Evolutionary conservation across 2,888 invertebrate species (phyloP).

Genomic region (Ectobius pallidus): DNA sequence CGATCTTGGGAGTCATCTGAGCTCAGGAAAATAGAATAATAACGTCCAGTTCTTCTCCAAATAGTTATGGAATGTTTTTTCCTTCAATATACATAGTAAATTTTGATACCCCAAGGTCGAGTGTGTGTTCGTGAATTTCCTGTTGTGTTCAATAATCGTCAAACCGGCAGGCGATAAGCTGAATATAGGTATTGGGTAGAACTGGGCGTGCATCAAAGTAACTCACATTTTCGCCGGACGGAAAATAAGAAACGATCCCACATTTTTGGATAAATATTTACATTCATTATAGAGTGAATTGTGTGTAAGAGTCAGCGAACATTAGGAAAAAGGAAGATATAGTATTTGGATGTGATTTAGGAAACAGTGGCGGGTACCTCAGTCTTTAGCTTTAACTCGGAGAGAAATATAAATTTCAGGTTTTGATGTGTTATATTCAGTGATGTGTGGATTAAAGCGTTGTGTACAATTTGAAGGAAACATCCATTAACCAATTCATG

Average conservation of each 20-base stretch:
- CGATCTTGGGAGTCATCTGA: constrained; percentile 44
- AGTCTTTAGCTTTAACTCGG: not conserved
- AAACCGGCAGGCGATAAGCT: constrained; percentile 42
- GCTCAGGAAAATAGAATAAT: constrained; percentile 34
- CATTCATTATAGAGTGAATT: constrained; percentile 2
- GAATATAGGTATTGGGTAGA: constrained; percentile 15
- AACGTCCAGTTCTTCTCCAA: constrained; percentile 22
- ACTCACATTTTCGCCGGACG: not conserved
- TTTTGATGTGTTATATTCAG: not conserved
- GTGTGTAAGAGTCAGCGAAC: constrained; percentile 20
- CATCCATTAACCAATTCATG: constrained; percentile 40
- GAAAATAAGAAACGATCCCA: not conserved
- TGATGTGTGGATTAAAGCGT: constrained; percentile 22
- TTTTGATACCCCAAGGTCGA: constrained; percentile 1
- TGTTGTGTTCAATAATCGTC: constrained; percentile 37
- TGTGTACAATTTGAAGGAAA: constrained; percentile 35
- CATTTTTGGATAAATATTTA: constrained; percentile 8
- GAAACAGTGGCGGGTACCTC: constrained; percentile 10
- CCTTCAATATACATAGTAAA: constrained; percentile 19
- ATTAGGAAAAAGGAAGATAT: not conserved
- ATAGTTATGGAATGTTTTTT: constrained; percentile 20
- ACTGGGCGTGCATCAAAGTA: constrained; percentile 38
- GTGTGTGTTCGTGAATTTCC: constrained; percentile 24
- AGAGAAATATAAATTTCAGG: not conserved
- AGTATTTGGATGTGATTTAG: constrained; percentile 21